Base-by-base conservation (phyloP, 2,888 invertebrate genomes). In the Ctena decussata region DNA sequence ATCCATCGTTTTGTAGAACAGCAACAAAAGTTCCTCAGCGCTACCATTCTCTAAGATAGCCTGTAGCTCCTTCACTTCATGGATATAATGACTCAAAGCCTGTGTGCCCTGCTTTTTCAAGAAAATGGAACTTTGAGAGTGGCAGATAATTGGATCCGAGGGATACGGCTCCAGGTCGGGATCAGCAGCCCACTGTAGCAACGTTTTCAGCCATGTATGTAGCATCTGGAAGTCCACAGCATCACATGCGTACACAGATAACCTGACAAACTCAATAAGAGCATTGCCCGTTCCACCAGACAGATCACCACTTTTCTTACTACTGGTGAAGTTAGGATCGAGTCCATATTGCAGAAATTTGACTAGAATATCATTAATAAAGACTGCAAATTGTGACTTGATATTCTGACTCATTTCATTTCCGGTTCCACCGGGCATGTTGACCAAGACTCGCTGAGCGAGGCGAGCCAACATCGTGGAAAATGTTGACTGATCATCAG, bases 151-250 rank as follows among this genome's bases (percentile, higher is more conserved):
- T 21, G 96, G 96, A 83, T 96, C 96, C 1, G 96, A 95, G 57
- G 95, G 95, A 85, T 96, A 95, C 49, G 97, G 96, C 90, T 97
- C 97, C 80, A 97, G 96, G 93, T 97, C 97, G 24, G 97, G 97
- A 96, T 97, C 97, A 60, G 97, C 97, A 76, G 97, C 97, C 94
- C 97, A 97, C 94, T 97, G 97, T 71, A 98, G 96, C 27, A 98
- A 96, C 0, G 97, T 97, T 85, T 97, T 95, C 3, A 97, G 97
- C 92, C 98, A 96, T 93, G 97, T 97, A 94, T 97, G 97, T 78
- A 98, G 97, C 94, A 97, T 97, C 89, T 97, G 96, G 93, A 98
- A 97, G 94, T 98, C 97, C 75, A 96, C 96, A 80, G 97, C 97
- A 81, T 97, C 97, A 60, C 97, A 96, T 44, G 97, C 97, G 93